These are phyloP conservation scores for Actenoides lindsayi DNA, from an alignment of 2,113 vertebrate species.

Conservation along the genomic window DNA sequence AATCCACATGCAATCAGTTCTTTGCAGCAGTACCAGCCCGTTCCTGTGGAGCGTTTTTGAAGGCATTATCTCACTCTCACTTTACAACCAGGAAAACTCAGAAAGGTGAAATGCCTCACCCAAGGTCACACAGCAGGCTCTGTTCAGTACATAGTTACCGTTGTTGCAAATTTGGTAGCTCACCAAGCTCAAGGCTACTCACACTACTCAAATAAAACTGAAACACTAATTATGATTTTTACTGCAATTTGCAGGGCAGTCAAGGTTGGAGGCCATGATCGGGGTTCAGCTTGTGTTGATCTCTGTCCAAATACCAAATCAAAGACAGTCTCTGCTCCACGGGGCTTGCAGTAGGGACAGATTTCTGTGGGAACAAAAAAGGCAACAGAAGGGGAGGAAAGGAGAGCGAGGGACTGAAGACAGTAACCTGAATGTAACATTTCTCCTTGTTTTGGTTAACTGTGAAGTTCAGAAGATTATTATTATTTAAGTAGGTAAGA, in stretches of 20 bases:
- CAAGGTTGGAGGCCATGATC: slow-evolving; percentile 33
- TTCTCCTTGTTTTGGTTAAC: background rate
- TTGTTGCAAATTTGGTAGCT: slow-evolving; percentile 8
- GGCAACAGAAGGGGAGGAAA: background rate
- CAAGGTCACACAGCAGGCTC: slow-evolving; percentile 39
- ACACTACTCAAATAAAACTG: slow-evolving; percentile 43
- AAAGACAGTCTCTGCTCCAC: background rate
- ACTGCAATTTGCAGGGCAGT: background rate
- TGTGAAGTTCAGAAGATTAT: background rate
- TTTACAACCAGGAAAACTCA: background rate
- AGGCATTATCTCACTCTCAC: slow-evolving; percentile 8
- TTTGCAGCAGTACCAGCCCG: background rate
- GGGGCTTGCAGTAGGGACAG: background rate
- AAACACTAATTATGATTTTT: slow-evolving; percentile 43
- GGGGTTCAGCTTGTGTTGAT: background rate
- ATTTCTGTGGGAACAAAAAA: background rate
- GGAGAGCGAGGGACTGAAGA: background rate
- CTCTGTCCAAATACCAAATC: slow-evolving; percentile 12
- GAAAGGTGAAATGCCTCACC: slow-evolving; percentile 30
- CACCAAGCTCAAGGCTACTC: slow-evolving; percentile 26
- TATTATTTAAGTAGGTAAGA: background rate
- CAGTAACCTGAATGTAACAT: background rate
- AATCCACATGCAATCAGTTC: background rate
- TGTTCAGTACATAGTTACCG: background rate
- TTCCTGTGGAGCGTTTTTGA: background rate